Base-by-base conservation (phyloP, 1,140 invertebrate genomes). In the Brachionus rubens region DNA sequence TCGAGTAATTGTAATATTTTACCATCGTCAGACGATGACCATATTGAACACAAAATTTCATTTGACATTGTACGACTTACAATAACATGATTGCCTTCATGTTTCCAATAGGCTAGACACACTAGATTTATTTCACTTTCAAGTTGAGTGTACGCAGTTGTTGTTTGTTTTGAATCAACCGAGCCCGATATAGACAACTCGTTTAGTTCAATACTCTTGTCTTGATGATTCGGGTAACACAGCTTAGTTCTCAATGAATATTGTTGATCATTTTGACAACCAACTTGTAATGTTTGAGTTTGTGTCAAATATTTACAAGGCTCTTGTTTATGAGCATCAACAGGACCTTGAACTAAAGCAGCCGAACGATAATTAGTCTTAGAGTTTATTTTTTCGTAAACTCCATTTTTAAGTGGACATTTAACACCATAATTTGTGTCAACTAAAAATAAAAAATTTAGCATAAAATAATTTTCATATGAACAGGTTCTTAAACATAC, bases 51-150 rank as follows among this genome's bases (percentile, higher is more conserved):
- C 16, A 72, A 26, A 1, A 72, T 50, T 72, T 72, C 68, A n/a
- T 72, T 72, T 19, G 46, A 50, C 68, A 72, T 72, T 0, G 68
- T 72, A 28, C 68, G 46, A 33, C 68, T 72, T 2, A 72, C 28
- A 24, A 72, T 24, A 16, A 72, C 46, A 54, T 72, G 46, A 24
- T 41, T 48, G 14, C 68, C 68, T 10, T 72, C 46, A 19, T 72
- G 43, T 10, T 28, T 21, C 68, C 68, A 72, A 40, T 52, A 41
- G 28, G 68, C 68, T 1, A 72, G 30, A 40, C 68, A 72, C 3
- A 48, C 68, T 36, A 72, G 21, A 52, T 72, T 72, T 10, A 72
- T 72, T 54, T 72, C 68, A 24, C 68, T 72, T 54, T 72, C 68
- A 19, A 72, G 26, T 41, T 72, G 68, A 72, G 68, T 72, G 12